Conservation (phyloP, 2,888 invertebrate species). For the Ormyrus pomaceus region DNA sequence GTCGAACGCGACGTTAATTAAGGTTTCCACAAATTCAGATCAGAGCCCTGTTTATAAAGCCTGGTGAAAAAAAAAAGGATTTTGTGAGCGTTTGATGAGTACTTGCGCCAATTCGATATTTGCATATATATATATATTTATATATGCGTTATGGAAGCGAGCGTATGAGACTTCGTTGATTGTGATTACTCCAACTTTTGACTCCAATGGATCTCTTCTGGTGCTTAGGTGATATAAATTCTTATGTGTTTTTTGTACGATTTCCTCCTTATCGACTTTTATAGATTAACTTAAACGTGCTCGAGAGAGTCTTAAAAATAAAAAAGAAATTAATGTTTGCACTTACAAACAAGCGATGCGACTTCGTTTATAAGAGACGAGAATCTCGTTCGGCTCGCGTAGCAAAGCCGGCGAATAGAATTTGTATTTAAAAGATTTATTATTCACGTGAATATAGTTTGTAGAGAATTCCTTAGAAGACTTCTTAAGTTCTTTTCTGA, state of each 20-base stretch:
- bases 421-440: constrained; percentile 53
- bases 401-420: constrained; percentile 20
- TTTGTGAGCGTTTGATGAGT: constrained; percentile 36
- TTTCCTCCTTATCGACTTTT: constrained; percentile 39
- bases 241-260: constrained; percentile 47
- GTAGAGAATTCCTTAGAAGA: constrained; percentile 38
- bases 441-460: constrained; percentile 46
- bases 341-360: constrained; percentile 1
- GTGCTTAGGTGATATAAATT: constrained; percentile 56
- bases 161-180: constrained; percentile 39
- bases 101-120: constrained; percentile 6
- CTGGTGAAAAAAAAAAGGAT: constrained; percentile 26
- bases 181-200: constrained; percentile 52
- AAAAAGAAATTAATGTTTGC: constrained; percentile 16
- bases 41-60: constrained; percentile 30
- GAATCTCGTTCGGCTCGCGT: constrained; percentile 5
- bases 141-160: constrained; percentile 20
- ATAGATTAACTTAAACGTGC: constrained; percentile 45
- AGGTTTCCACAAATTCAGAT: constrained; percentile 26
- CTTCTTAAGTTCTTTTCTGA: constrained; percentile 30
- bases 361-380: constrained; percentile 21
- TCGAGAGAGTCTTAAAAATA: constrained; percentile 17
- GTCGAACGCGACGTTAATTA: no score
- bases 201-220: constrained; percentile 55
- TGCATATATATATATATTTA: constrained; percentile 3